These are phyloP conservation scores for Pandemis heparana DNA, from an alignment of 2,888 invertebrate species.

Conservation along the genomic window DNA sequence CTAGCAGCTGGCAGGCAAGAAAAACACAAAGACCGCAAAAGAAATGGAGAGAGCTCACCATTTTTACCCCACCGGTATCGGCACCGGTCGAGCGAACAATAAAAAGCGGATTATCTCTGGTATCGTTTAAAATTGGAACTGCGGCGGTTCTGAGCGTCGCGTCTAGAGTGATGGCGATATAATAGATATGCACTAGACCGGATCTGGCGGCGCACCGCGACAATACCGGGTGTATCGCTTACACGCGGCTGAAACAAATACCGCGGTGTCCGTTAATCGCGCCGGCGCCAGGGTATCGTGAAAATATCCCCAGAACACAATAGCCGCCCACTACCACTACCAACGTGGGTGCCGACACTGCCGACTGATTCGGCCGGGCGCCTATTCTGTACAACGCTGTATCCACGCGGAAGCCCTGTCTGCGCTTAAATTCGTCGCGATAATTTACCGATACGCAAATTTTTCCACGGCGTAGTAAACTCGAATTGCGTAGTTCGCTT, in stretches of 20 bases:
- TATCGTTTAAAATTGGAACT: constrained; percentile 75
- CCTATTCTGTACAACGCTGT: constrained; percentile 65
- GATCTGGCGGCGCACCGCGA: constrained; percentile 71
- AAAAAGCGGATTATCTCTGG: constrained; percentile 74
- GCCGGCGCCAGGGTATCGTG: constrained; percentile 76
- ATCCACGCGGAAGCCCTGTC: constrained; percentile 82
- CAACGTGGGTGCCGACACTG: constrained; percentile 54
- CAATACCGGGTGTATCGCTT: constrained; percentile 79
- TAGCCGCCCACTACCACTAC: constrained; percentile 40
- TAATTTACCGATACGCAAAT: constrained; percentile 70
- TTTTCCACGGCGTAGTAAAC: constrained; percentile 67
- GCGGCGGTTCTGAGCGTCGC: constrained; percentile 70
- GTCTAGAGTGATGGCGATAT: constrained; percentile 73
- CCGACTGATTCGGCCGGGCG: constrained; percentile 72
- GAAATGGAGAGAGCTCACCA: constrained; percentile 56
- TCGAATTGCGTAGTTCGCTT: constrained; percentile 65
- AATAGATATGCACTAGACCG: constrained; percentile 83
- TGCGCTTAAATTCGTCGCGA: constrained; percentile 80
- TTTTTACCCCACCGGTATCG: constrained; percentile 51
- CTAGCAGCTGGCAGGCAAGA: constrained; percentile 50
- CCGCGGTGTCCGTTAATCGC: constrained; percentile 77
- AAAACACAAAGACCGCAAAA: constrained; percentile 49
- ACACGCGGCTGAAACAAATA: constrained; percentile 80
- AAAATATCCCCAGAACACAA: constrained; percentile 65
- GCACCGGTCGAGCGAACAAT: constrained; percentile 57